Conservation (phyloP, 2,113 vertebrate genomes). For the Phycodurus eques region DNA sequence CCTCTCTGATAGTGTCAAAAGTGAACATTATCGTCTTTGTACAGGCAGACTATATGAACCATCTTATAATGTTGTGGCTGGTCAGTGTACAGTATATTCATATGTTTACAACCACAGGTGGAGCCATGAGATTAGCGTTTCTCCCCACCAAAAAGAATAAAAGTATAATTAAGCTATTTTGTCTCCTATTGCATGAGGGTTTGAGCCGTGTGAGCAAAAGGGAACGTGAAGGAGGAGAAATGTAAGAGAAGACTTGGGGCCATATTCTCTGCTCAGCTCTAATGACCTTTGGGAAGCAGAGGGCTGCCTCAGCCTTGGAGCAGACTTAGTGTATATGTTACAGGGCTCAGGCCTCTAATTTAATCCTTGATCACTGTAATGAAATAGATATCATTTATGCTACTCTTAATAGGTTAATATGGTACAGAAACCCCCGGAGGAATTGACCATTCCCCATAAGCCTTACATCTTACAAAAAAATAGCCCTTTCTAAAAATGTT, state of each 20-base stretch:
- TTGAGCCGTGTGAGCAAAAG: slow-evolving; percentile 17
- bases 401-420: slow-evolving; percentile 67
- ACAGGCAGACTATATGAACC: neutral
- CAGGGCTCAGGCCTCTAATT: slow-evolving; percentile 68
- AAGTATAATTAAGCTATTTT: slow-evolving; percentile 18
- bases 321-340: slow-evolving; percentile 65
- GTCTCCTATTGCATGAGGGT: slow-evolving; percentile 20
- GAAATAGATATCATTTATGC: slow-evolving; percentile 70
- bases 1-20: neutral
- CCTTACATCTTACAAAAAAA: slow-evolving; percentile 28
- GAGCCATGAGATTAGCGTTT: slow-evolving; percentile 6
- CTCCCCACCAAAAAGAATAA: neutral
- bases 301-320: slow-evolving; percentile 63
- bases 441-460: slow-evolving; percentile 36
- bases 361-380: slow-evolving; percentile 74
- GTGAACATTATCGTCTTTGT: neutral
- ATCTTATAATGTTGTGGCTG: neutral
- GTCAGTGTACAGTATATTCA: neutral
- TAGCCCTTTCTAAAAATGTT: slow-evolving; percentile 11
- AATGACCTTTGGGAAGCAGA: slow-evolving; percentile 74
- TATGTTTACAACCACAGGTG: slow-evolving; percentile 44
- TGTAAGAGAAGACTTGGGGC: slow-evolving; percentile 52
- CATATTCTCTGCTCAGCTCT: slow-evolving; percentile 58
- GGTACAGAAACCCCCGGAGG: slow-evolving; percentile 61
- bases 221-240: slow-evolving; percentile 30